Conservation (phyloP, 2,888 invertebrate genomes). For the Dexiosoma caninum region DNA sequence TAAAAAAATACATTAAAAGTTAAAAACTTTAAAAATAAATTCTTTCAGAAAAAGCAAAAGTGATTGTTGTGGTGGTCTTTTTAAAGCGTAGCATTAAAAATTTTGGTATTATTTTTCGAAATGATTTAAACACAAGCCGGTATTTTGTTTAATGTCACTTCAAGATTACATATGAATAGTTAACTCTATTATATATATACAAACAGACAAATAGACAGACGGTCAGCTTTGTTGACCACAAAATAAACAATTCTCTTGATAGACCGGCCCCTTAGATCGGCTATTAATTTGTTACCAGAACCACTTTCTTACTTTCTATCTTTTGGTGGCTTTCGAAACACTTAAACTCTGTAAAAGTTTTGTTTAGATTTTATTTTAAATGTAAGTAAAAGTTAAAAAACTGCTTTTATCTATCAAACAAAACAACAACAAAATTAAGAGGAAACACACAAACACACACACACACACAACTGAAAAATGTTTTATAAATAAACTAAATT, state of each 20-base stretch:
- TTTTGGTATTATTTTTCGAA: background rate
- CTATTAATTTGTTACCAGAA: slow-evolving; percentile 29
- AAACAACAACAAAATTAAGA: too few relatives aligned
- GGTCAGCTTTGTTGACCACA: background rate
- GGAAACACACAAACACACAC: too few relatives aligned
- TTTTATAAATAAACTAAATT: background rate
- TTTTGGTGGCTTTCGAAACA: background rate
- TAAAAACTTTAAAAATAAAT: slow-evolving; percentile 16
- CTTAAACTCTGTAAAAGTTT: background rate
- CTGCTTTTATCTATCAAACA: slow-evolving; percentile 18
- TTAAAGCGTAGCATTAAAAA: background rate
- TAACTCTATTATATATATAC: too few relatives aligned
- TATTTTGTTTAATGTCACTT: slow-evolving; percentile 20
- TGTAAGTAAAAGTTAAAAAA: slow-evolving; percentile 39
- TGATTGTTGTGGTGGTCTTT: background rate
- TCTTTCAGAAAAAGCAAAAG: slow-evolving; percentile 48
- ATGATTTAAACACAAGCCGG: slow-evolving; percentile 2
- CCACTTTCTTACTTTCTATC: slow-evolving; percentile 32
- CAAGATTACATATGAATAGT: background rate
- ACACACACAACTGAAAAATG: background rate
- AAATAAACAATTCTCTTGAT: background rate
- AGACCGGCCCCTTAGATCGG: background rate
- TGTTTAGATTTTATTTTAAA: background rate
- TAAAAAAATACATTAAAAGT: background rate
- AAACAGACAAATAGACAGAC: background rate